phyloP scores from a whole-genome alignment of 2,888 invertebrate genomes.

The Macropis europaea region DNA sequence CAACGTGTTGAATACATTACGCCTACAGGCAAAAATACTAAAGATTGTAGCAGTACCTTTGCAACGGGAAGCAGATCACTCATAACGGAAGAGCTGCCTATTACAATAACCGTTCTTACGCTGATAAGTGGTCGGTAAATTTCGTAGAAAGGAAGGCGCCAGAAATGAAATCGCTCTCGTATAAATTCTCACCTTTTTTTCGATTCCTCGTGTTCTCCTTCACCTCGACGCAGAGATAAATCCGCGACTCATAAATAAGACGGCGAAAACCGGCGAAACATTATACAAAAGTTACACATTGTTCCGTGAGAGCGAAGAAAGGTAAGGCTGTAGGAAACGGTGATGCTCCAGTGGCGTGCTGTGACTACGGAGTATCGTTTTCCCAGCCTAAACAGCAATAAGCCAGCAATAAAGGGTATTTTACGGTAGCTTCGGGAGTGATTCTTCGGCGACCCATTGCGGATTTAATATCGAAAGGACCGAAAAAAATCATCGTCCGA shows the following conservation, averaged over 20 bases:
- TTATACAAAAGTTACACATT: constrained; percentile 56
- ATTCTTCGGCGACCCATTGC: constrained; percentile 20
- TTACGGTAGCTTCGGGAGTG: constrained; percentile 49
- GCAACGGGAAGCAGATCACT: too few species aligned
- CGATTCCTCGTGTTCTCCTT: constrained; percentile 48
- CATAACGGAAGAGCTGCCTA: background rate
- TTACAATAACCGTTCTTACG: background rate
- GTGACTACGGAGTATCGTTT: constrained; percentile 47
- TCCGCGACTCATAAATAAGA: constrained; percentile 69
- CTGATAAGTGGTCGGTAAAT: constrained; percentile 29
- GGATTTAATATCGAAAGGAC: constrained; percentile 26
- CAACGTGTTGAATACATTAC: too few species aligned
- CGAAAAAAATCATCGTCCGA: constrained; percentile 6
- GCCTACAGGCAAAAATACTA: too few species aligned
- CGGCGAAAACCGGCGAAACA: constrained; percentile 30
- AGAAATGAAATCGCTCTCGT: constrained; percentile 42
- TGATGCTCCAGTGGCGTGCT: constrained; percentile 25
- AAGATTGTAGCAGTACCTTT: too few species aligned
- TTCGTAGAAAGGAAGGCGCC: constrained; percentile 7
- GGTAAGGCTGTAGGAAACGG: background rate
- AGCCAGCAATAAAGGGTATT: constrained; percentile 52
- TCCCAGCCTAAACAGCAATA: constrained; percentile 52
- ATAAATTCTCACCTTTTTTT: constrained; percentile 63
- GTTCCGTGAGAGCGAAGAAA: constrained; percentile 38
- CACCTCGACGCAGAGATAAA: constrained; percentile 61